Evolutionary conservation across 2,888 invertebrate genomes (phyloP), one percentile per base, ranked within the genome.

Genomic region (Netelia virgata): DNA sequence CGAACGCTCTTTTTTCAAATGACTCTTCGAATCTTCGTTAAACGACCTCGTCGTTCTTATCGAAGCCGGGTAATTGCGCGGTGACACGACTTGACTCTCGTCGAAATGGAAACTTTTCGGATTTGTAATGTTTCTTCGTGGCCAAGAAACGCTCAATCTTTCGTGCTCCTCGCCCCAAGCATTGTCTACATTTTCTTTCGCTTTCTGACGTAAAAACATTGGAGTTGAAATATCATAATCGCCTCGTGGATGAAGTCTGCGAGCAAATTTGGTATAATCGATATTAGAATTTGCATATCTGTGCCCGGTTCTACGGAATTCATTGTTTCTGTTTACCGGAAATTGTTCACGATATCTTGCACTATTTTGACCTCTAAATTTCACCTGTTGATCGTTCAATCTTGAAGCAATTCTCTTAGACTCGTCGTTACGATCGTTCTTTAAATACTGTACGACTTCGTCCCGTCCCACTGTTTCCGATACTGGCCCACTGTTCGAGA

Each of bases 1-100:
- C 3, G 47, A 8, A 18, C 10, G 11, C 23, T 64, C 43, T 16
- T 18, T 16, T n/a, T 41, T 72, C 1, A 23, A 3, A 1, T 8
- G 36, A 36, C 18, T 18, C 20, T 20, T 11, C 0, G 63, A 16
- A 3, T 64, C 43, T 18, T 84, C 76, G 43, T 50, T 63, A 3
- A 69, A 84, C 14, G 81, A 84, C 50, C 84, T 73, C 9, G 84
- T 77, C 0, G 68, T 84, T 57, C 84, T 84, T 18, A 77, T 43
- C 1, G 73, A 63, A 20, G 55, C 28, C 0, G 63, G 47, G 43
- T 47, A 69, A 16, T 57, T 84, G 41, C 55, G 61, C 0, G 81
- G 76, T 3, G 72, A 72, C 1, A 63, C 83, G 3, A 53, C 6
- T 5, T 23, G 28, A 16, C 20, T 68, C 23, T 75, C 68, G 23